Conservation (phyloP, 2,797 vertebrate genomes). For the Carcharodon carcharias region DNA sequence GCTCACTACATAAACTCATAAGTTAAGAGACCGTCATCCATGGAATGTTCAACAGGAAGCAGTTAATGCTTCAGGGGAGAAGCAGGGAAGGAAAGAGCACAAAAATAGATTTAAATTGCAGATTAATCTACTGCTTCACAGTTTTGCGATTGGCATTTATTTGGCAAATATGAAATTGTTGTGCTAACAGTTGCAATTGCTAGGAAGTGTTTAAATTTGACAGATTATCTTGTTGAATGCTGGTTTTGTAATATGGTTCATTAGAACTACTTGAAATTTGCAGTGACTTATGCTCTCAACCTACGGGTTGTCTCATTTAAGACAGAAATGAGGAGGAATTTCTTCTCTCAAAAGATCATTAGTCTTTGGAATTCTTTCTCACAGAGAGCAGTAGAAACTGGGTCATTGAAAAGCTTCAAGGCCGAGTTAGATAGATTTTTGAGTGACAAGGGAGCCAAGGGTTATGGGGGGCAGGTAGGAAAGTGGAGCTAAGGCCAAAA, state of each 20-base stretch:
- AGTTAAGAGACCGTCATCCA: neutral
- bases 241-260: neutral
- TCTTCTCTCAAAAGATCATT: neutral
- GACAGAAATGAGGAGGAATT: neutral
- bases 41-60: neutral
- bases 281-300: neutral
- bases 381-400: neutral
- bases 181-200: neutral
- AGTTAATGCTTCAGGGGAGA: neutral
- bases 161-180: neutral
- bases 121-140: neutral
- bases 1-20: too few relatives aligned
- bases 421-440: neutral
- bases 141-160: neutral
- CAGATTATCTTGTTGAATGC: neutral
- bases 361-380: neutral
- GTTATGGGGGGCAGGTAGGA: neutral
- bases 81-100: neutral
- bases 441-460: neutral
- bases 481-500: neutral
- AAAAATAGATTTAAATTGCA: neutral
- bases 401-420: neutral
- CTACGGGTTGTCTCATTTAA: neutral
- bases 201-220: neutral
- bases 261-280: conserved; percentile 17